These are phyloP conservation scores for Leuciscus idus DNA, from an alignment of 2,113 vertebrate species.

Conservation along the genomic window DNA sequence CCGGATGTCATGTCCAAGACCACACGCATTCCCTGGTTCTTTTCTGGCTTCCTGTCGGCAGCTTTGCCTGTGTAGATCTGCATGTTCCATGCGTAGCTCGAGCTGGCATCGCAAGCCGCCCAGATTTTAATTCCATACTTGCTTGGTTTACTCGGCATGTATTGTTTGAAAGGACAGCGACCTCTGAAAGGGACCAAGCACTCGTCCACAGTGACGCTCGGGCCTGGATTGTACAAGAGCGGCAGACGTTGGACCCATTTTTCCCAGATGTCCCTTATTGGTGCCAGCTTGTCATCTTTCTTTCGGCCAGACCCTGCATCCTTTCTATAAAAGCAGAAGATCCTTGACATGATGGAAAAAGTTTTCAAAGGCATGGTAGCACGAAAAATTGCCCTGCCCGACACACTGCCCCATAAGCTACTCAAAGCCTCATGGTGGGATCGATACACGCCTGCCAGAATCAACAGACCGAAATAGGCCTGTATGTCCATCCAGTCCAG, in stretches of 20 bases:
- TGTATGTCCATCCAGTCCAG: neutral
- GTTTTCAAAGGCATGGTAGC: neutral
- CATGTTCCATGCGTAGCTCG: constrained; percentile 18
- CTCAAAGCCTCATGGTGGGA: neutral
- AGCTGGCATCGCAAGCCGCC: neutral
- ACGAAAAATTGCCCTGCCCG: neutral
- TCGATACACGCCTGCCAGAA: constrained; percentile 10
- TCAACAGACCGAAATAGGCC: neutral
- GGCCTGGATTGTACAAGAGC: constrained; percentile 29
- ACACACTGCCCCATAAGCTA: neutral
- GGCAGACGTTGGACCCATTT: constrained; percentile 28
- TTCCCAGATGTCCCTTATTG: constrained; percentile 17
- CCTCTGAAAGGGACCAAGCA: constrained; percentile 37
- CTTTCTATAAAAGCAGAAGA: neutral
- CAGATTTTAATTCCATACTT: constrained; percentile 39
- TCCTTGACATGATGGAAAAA: neutral
- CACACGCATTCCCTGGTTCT: constrained; percentile 29
- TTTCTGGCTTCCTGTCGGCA: neutral
- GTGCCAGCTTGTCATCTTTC: constrained; percentile 1
- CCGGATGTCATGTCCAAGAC: constrained; percentile 24
- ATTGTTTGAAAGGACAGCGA: constrained; percentile 32
- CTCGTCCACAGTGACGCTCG: constrained; percentile 9
- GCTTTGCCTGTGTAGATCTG: constrained; percentile 25
- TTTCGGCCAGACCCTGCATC: neutral
- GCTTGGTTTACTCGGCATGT: neutral